phyloP scores from a whole-genome alignment of 2,113 vertebrate species.

The Micromys minutus region DNA sequence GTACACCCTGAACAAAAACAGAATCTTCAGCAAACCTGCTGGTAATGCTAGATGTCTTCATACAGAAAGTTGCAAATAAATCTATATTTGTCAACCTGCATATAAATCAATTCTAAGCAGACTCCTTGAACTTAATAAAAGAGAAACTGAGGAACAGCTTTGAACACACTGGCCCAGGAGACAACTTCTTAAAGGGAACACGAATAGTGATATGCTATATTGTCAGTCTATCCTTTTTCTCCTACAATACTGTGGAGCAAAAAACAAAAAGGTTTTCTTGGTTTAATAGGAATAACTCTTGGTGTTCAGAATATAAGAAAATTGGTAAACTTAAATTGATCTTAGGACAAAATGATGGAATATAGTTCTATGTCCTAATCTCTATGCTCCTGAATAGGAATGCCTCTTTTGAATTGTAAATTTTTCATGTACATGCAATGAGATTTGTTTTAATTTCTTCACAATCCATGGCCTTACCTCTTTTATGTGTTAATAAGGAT shows the following conservation, averaged over 20 bases:
- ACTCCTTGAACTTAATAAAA: not conserved
- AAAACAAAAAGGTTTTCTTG: not conserved
- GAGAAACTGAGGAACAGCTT: not conserved
- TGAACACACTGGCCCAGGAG: not conserved
- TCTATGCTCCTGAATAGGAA: not conserved
- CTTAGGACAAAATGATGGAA: not conserved
- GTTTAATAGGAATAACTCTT: not conserved
- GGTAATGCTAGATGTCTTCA: not conserved
- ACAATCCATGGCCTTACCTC: rapidly evolving
- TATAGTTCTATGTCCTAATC: not conserved
- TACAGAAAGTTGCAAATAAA: not conserved
- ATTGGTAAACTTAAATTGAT: not conserved
- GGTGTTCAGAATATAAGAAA: not conserved
- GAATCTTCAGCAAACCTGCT: not conserved
- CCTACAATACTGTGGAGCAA: not conserved
- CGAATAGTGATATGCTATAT: not conserved
- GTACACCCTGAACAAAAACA: not conserved
- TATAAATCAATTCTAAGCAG: not conserved
- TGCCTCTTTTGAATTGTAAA: not conserved
- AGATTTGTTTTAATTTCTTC: not conserved
- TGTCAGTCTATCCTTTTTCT: not conserved
- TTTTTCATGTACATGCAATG: not conserved
- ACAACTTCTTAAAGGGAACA: not conserved
- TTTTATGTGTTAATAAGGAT: not conserved
- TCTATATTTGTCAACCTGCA: not conserved